phyloP scores from a whole-genome alignment of 2,113 vertebrate species.

The Ceuthmochares aereus region DNA sequence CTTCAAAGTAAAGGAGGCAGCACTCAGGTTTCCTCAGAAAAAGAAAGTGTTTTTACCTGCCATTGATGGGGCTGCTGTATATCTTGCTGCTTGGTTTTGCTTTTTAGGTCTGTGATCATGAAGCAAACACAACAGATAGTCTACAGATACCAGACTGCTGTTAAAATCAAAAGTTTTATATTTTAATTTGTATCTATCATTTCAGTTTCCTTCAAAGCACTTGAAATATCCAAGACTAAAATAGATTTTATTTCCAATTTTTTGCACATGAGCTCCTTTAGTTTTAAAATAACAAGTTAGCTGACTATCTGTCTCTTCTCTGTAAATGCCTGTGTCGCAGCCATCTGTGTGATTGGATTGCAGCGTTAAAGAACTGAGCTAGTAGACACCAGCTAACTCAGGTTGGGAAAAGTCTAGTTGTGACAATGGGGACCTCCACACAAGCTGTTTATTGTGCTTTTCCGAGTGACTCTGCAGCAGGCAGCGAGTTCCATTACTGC shows the following conservation, averaged over 20 bases:
- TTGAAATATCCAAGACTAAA: not conserved
- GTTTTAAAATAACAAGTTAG: not conserved
- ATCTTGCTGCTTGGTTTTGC: not conserved
- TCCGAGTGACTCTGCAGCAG: fast-evolving
- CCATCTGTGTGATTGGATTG: fast-evolving
- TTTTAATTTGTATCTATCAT: not conserved
- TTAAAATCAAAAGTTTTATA: not conserved
- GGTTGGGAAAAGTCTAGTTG: not conserved
- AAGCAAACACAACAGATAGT: not conserved
- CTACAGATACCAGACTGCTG: not conserved
- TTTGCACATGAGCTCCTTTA: not conserved
- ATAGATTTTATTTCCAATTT: not conserved
- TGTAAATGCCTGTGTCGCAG: not conserved
- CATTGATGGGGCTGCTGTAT: not conserved
- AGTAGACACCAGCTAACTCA: not conserved
- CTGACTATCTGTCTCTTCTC: not conserved
- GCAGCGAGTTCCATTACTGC: fast-evolving
- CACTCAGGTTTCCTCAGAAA: not conserved
- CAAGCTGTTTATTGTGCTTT: fast-evolving
- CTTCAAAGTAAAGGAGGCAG: slow-evolving; percentile 4
- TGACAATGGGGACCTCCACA: not conserved
- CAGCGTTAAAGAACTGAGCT: fast-evolving
- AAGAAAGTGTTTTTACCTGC: slow-evolving; percentile 25
- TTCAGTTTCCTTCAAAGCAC: not conserved
- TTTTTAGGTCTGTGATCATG: not conserved